These are phyloP conservation scores for Uromys caudimaculatus DNA, from an alignment of 2,797 vertebrate genomes.

Conservation along the genomic window DNA sequence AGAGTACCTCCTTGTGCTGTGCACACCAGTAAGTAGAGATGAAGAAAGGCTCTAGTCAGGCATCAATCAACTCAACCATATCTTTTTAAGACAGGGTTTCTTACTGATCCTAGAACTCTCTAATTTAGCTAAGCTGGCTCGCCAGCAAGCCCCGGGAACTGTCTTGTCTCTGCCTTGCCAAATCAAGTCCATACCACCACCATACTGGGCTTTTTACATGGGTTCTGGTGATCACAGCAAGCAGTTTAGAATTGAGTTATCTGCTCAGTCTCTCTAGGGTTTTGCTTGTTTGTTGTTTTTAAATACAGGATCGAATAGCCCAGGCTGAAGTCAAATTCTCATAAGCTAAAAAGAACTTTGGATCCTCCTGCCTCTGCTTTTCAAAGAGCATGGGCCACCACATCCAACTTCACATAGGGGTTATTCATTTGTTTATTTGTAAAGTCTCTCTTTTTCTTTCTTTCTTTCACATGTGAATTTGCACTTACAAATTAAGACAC, in stretches of 20 bases:
- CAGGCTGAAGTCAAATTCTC: neutral
- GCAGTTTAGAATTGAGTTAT: neutral
- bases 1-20: neutral
- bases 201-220: no score
- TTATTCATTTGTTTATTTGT: neutral
- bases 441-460: neutral
- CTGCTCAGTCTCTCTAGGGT: neutral
- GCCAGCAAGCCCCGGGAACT: neutral
- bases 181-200: neutral
- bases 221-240: neutral
- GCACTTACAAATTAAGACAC: neutral
- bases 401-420: neutral
- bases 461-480: neutral
- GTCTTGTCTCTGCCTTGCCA: neutral
- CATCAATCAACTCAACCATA: neutral
- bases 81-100: neutral
- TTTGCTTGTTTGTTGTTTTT: neutral
- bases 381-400: neutral
- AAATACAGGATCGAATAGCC: neutral
- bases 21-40: neutral
- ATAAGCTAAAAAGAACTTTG: neutral
- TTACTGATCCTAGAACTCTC: neutral
- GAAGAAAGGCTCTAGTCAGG: neutral
- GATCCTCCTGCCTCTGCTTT: neutral
- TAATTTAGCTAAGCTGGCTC: neutral